Base-by-base conservation (phyloP, 2,888 invertebrate species). In the Polydrusus pterygomalis region DNA sequence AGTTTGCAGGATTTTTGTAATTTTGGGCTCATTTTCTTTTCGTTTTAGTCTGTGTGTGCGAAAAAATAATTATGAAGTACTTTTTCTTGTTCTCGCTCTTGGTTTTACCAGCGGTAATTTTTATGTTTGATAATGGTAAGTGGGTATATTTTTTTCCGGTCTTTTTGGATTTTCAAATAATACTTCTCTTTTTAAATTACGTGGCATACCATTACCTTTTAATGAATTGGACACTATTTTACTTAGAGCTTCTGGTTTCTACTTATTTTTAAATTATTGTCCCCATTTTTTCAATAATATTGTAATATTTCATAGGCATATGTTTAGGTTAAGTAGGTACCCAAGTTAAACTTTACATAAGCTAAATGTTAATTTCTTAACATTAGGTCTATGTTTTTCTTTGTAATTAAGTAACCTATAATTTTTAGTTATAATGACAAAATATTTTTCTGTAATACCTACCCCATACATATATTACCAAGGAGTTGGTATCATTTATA, bases 91-190 rank as follows among this genome's bases (percentile, higher is more conserved):
- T 93, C 63, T 85, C 90, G 78, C 85, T 95, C 71, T 84, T 95
- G 83, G 91, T 93, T 81, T 88, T 95, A 79, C 94, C 95, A 81
- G 92, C 93, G 40, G 90, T 93, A 58, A 90, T 95, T 80, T 90
- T 93, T 81, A 92, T 92, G 80, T 90, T 93, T 79, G 91, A 92
- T 87, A 90, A 89, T 87, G 93, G 95, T 95, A 90, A 94, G 93
- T 90, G 25, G 13, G 49, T 47, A 30, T 0, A 25, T 20, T 64
- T 1, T 47, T 51, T 54, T 63, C 47, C 51, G 62, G 70, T 38
- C 62, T 30, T 64, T 64, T 43, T 49, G 17, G 11, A 11, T 65
- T 65, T 60, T 30, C 13, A 43, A 58, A 49, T 47, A 34, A 30
- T 72, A 58, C 45, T n/a, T n/a, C 17, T 34, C 15, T 62, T 73